phyloP scores from a whole-genome alignment of 2,888 invertebrate genomes.

The Acleris sparsana region DNA sequence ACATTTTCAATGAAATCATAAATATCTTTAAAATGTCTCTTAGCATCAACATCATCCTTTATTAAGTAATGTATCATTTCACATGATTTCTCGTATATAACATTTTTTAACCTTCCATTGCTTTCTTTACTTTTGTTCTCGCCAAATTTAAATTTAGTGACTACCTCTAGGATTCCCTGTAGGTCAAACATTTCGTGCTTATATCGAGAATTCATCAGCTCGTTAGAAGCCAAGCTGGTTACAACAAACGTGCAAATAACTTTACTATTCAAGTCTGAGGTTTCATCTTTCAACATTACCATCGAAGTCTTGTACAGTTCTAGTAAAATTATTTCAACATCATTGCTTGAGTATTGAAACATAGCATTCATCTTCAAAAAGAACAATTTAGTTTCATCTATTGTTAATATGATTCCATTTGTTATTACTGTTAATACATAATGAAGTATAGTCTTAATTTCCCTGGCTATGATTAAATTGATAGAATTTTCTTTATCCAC shows the following conservation, averaged over 20 bases:
- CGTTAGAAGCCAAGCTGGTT: constrained; percentile 49
- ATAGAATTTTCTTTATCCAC: constrained; percentile 40
- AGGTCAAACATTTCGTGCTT: constrained; percentile 57
- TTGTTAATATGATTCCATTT: constrained; percentile 48
- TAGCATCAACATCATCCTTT: constrained; percentile 39
- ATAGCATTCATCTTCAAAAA: constrained; percentile 47
- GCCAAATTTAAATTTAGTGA: constrained; percentile 46
- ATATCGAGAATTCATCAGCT: constrained; percentile 43
- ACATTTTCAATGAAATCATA: constrained; percentile 60
- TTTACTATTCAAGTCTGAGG: constrained; percentile 53
- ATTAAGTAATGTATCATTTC: constrained; percentile 56
- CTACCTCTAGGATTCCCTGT: constrained; percentile 47
- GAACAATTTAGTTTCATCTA: constrained; percentile 51
- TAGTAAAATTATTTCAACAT: constrained; percentile 48
- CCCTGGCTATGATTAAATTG: constrained; percentile 43
- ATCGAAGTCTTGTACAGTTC: constrained; percentile 57
- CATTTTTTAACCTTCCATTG: constrained; percentile 62
- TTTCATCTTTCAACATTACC: constrained; percentile 52
- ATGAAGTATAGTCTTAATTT: constrained; percentile 53
- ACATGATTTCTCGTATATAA: constrained; percentile 66
- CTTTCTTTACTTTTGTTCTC: constrained; percentile 50
- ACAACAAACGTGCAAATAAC: constrained; percentile 57
- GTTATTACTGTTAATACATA: constrained; percentile 56
- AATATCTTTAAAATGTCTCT: constrained; percentile 46
- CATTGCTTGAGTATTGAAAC: constrained; percentile 39